These are phyloP conservation scores for Ochotona curzoniae DNA, from an alignment of 2,113 vertebrate species.

Conservation along the genomic window DNA sequence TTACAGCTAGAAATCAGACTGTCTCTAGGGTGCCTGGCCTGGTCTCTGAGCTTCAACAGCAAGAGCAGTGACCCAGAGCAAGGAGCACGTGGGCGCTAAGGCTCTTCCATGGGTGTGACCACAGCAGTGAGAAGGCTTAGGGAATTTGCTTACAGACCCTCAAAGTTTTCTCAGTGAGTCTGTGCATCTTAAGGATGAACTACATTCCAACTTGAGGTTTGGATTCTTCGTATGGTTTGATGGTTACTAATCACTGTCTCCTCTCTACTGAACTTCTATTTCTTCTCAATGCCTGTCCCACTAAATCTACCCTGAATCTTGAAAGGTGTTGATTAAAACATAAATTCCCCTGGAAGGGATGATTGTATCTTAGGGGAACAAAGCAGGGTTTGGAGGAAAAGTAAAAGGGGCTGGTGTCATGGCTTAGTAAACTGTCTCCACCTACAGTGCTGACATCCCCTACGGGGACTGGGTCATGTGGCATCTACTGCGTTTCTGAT, in stretches of 20 bases:
- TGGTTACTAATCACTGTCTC: constrained; percentile 1
- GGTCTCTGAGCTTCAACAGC: not conserved
- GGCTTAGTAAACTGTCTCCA: no score
- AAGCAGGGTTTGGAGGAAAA: not conserved
- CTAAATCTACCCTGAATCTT: not conserved
- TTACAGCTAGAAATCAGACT: not conserved
- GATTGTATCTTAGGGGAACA: not conserved
- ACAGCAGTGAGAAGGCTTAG: not conserved
- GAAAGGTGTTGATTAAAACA: not conserved
- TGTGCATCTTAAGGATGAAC: not conserved
- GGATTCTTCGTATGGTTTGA: not conserved
- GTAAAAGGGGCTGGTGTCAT: not conserved
- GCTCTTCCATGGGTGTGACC: not conserved
- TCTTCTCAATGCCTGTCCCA: constrained; percentile 24
- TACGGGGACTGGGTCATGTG: no score
- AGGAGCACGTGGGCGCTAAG: not conserved
- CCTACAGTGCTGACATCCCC: no score
- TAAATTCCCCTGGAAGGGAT: not conserved
- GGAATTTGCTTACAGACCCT: accelerated
- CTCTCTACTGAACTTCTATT: not conserved
- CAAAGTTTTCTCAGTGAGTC: not conserved
- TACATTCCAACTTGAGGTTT: not conserved
- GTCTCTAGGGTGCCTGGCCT: not conserved
- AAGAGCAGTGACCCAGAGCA: not conserved
- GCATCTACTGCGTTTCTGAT: no score